Percentiles rank a stretch among this genome's conserved stretches.
Evolutionary conservation across 2,113 vertebrate species (phyloP).

Genomic region (Thryonomys swinderianus): DNA sequence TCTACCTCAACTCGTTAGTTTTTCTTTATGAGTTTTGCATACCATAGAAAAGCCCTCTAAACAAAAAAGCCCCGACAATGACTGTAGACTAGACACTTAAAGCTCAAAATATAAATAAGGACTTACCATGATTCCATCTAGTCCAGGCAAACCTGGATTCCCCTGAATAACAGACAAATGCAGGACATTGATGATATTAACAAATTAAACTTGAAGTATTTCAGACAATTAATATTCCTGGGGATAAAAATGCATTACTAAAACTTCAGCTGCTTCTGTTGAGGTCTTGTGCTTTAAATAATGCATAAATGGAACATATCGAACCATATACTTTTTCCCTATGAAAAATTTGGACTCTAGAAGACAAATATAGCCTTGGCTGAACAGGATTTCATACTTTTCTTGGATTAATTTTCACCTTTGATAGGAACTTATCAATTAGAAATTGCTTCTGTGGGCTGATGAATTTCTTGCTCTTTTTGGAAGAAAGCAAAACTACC

Average conservation of each 20-base stretch:
- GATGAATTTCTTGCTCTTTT: slow-evolving; percentile 66
- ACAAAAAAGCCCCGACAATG: background rate
- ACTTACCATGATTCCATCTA: slow-evolving; percentile 91
- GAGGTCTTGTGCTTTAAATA: slow-evolving; percentile 54
- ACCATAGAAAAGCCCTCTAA: background rate
- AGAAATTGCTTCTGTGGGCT: slow-evolving; percentile 64
- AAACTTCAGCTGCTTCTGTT: background rate
- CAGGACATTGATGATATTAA: slow-evolving; percentile 24
- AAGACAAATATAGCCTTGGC: slow-evolving; percentile 63
- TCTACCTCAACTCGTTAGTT: background rate
- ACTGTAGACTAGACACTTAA: background rate
- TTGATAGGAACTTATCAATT: slow-evolving; percentile 71
- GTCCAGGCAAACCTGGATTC: slow-evolving; percentile 88
- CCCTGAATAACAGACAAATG: slow-evolving; percentile 85
- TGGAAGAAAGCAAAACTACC: slow-evolving; percentile 65
- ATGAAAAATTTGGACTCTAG: slow-evolving; percentile 50
- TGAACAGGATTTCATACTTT: slow-evolving; percentile 66
- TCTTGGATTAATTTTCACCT: slow-evolving; percentile 73
- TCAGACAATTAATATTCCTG: slow-evolving; percentile 23
- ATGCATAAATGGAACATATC: slow-evolving; percentile 9
- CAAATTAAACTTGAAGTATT: slow-evolving; percentile 27
- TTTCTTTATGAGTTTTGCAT: slow-evolving; percentile 20
- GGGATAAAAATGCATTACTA: background rate
- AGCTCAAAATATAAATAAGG: slow-evolving; percentile 24
- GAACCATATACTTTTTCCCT: slow-evolving; percentile 32